A percentile compares a stretch with the other conserved stretches of the same genome.
Conservation (phyloP, 1,140 invertebrate genomes). For the Drosophila kepulauana region DNA sequence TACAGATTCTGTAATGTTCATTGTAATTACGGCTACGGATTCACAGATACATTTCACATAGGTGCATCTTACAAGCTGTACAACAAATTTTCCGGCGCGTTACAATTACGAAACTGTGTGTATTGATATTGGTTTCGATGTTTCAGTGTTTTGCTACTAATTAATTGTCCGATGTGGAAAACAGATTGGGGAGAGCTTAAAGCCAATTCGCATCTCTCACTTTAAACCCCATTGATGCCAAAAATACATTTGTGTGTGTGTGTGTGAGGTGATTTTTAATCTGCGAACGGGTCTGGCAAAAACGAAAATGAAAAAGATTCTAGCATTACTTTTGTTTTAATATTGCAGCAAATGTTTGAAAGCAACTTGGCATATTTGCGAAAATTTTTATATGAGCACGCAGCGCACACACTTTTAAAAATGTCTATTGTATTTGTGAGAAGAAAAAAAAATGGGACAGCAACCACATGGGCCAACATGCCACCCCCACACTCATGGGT, state of each 20-base stretch:
- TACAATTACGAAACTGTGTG: no score
- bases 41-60: no score
- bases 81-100: no score
- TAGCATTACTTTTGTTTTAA: constrained; percentile 78
- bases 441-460: constrained; percentile 52
- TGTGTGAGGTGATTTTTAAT: constrained; percentile 60
- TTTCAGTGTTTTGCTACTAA: no score
- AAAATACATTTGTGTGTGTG: background rate
- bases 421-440: constrained; percentile 65
- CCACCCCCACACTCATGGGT: background rate
- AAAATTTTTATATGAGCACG: constrained; percentile 68
- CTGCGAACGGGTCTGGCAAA: constrained; percentile 21
- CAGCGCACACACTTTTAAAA: constrained; percentile 43
- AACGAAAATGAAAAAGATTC: constrained; percentile 55
- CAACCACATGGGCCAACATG: constrained; percentile 59
- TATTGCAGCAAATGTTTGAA: constrained; percentile 72
- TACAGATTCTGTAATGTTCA: background rate
- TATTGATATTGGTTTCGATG: background rate
- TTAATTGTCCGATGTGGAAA: background rate
- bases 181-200: constrained; percentile 23
- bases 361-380: constrained; percentile 74
- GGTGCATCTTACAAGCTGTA: no score
- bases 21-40: background rate
- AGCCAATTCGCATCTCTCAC: constrained; percentile 19
- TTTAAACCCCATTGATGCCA: constrained; percentile 21